Conservation (phyloP, 2,888 invertebrate species). For the Arge pagana region DNA sequence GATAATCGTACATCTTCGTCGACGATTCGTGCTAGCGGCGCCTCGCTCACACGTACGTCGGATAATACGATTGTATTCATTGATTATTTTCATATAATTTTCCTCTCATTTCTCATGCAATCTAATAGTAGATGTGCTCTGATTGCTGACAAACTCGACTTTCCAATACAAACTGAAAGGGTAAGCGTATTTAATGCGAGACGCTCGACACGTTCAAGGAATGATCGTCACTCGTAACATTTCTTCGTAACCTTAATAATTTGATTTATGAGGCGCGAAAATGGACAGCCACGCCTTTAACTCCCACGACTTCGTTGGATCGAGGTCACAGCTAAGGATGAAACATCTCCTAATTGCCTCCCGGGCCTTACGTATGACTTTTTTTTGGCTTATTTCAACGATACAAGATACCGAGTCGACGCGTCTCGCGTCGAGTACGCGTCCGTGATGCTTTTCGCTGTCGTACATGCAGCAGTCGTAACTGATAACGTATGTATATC, state of each 20-base stretch:
- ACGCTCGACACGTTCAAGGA: conserved; percentile 10
- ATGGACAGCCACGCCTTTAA: conserved; percentile 9
- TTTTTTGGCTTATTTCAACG: too few species aligned
- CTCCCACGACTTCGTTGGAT: neutral
- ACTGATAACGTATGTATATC: too few species aligned
- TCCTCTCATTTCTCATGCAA: neutral
- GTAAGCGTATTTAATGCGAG: neutral
- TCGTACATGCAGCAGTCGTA: too few species aligned
- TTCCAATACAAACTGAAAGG: conserved; percentile 7
- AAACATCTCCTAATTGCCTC: too few species aligned
- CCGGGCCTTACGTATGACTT: too few species aligned
- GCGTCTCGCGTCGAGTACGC: too few species aligned
- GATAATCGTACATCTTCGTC: too few species aligned
- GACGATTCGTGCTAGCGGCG: too few species aligned
- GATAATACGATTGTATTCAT: neutral
- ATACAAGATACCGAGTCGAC: too few species aligned
- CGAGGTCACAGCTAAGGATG: neutral
- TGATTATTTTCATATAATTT: neutral
- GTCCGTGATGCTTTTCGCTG: too few species aligned
- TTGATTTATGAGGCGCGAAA: conserved; percentile 6
- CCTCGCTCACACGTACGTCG: too few species aligned
- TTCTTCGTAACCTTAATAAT: neutral
- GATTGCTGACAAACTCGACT: too few species aligned
- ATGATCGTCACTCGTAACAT: neutral
- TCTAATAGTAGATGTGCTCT: conserved; percentile 19